Evolutionary conservation across 2,797 vertebrate species (phyloP), one percentile per base, ranked within the genome.

Genomic region (Perodicticus potto): DNA sequence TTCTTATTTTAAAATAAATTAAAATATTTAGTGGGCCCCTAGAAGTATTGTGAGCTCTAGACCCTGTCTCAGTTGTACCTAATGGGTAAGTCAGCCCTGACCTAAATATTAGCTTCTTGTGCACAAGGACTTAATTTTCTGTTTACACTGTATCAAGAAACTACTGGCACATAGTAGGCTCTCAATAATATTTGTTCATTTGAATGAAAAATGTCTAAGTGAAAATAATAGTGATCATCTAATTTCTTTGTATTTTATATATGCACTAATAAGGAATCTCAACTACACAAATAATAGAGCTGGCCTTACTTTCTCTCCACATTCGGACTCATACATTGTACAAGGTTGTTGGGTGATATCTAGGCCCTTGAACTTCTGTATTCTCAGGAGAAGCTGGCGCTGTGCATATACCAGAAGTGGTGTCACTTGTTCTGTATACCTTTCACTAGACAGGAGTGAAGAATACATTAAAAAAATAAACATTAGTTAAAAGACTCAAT

Each of bases 351-450:
- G 98, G 72, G 98, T 98, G 40, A 98, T 97, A n/a, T 96, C 82
- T 19, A 98, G 98, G 16, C 98, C 99, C 59, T 97, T 94, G 43
- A 97, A 97, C 14, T 95, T 93, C 49, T 87, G 49, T n/a, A 99
- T 98, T 97, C 98, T 99, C 96, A 99, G 97, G 89, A 99, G 97
- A 37, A 99, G 98, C 95, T 98, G 99, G 96, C 98, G 99, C 98
- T 99, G 99, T 83, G 99, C 99, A 1, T 99, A 98, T n/a, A 99
- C 98, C 89, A 99, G 96, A 43, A 99, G 84, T 0, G 99, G 99
- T 61, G 98, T 99, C 95, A 99, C 97, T 93, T 99, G 98, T 86
- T 99, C 98, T 85, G 99, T 98, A 67, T 99, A 99, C 55, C 98
- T 98, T 96, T 99, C 99, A 97, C 99, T 99, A 84, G 61, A 93